A percentile compares a stretch with the other conserved stretches of the same genome.
Evolutionary conservation across 2,888 invertebrate species (phyloP).

Genomic region (Eupelmus urozonus): DNA sequence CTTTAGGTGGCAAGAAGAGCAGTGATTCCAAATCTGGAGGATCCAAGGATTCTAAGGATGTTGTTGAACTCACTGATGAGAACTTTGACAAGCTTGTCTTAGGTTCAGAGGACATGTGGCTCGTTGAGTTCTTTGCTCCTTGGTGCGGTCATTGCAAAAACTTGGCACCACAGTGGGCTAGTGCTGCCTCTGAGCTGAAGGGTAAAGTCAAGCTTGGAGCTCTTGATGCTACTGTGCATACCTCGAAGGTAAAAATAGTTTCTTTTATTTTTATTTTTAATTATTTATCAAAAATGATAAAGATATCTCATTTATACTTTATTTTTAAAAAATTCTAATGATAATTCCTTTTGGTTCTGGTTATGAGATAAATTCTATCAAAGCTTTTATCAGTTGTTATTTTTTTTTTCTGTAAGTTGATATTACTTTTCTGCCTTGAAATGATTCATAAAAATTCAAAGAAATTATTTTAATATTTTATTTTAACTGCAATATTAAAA

Average conservation of each 20-base stretch:
- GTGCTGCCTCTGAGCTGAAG: constrained; percentile 95
- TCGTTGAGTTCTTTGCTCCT: constrained; percentile 98
- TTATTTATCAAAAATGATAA: no score
- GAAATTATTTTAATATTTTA: no score
- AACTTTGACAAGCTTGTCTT: constrained; percentile 96
- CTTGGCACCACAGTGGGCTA: constrained; percentile 96
- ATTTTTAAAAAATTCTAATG: neutral
- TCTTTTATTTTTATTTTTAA: no score
- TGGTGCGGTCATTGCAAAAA: constrained; percentile 99
- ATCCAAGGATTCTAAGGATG: constrained; percentile 80
- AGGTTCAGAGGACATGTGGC: constrained; percentile 96
- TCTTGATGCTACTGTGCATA: constrained; percentile 96
- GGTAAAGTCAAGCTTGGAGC: constrained; percentile 98
- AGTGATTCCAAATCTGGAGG: constrained; percentile 43
- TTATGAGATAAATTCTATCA: no score
- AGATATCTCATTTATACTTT: neutral
- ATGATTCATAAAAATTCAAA: no score
- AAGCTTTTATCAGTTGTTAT: no score
- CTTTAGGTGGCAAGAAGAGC: constrained; percentile 80
- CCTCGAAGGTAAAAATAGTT: constrained; percentile 78
- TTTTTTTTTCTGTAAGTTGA: no score
- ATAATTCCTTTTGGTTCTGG: no score
- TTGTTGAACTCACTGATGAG: constrained; percentile 95
- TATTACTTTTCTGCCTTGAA: no score
- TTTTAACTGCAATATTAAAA: no score